Evolutionary conservation across 2,797 vertebrate genomes (phyloP).

Genomic region (Linurgus olivaceus): DNA sequence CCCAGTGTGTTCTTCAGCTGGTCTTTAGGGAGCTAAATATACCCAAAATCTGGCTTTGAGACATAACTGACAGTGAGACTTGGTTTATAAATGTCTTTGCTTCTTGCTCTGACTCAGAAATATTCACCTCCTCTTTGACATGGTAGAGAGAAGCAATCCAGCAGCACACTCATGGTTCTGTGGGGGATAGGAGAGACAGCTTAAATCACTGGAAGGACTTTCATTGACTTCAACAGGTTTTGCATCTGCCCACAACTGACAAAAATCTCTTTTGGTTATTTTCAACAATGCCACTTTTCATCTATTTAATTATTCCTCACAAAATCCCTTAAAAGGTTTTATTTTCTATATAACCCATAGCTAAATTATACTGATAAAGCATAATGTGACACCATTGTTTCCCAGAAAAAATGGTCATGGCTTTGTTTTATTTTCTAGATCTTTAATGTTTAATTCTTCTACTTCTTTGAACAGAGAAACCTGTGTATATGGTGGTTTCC

Average conservation of each 20-base stretch:
- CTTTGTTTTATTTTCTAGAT: conserved; percentile 6
- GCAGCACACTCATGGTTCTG: not conserved
- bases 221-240: not conserved
- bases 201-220: not conserved
- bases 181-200: not conserved
- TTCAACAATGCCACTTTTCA: not conserved
- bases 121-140: not conserved
- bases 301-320: not conserved
- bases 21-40: not conserved
- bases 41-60: not conserved
- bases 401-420: not conserved
- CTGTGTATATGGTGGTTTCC: not conserved
- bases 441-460: not conserved
- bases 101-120: not conserved
- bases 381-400: not conserved
- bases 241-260: not conserved
- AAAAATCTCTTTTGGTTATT: not conserved
- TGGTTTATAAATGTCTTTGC: not conserved
- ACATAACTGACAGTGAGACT: not conserved
- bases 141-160: not conserved
- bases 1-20: not conserved
- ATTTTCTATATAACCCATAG: not conserved
- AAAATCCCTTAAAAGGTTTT: not conserved
- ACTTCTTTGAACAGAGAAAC: not conserved
- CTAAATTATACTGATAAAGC: conserved; percentile 14